Percentiles rank a stretch among this genome's conserved stretches.
Evolutionary conservation across 2,797 vertebrate species (phyloP).

Genomic region (Sebastes hubbsi): DNA sequence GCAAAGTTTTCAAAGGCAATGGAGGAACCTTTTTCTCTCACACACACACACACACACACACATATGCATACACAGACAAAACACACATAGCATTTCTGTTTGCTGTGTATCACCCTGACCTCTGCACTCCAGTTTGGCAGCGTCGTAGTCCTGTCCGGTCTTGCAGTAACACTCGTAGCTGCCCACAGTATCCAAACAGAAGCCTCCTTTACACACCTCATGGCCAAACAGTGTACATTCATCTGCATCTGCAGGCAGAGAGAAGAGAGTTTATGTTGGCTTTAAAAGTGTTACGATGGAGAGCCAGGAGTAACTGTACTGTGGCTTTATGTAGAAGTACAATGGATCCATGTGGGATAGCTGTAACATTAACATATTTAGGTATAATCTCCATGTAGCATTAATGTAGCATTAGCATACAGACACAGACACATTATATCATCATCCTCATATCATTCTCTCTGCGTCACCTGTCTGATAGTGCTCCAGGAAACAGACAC

Average conservation of each 20-base stretch:
- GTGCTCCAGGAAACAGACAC: not conserved
- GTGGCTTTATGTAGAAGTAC: not conserved
- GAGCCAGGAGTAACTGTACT: not conserved
- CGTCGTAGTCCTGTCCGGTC: slow-evolving; percentile 92
- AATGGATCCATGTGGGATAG: not conserved
- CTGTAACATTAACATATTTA: not conserved
- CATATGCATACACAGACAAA: not conserved
- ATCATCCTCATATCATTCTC: not conserved
- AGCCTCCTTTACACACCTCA: slow-evolving; percentile 97
- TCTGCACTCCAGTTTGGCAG: slow-evolving; percentile 90
- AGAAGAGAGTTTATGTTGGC: not conserved
- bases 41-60: not conserved
- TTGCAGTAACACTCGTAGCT: slow-evolving; percentile 97
- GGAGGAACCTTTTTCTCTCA: not conserved
- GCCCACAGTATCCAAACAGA: slow-evolving; percentile 89
- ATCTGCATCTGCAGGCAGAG: slow-evolving; percentile 87
- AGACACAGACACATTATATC: not conserved
- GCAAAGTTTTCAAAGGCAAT: no score
- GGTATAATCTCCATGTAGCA: not conserved
- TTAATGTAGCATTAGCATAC: not conserved
- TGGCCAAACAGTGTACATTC: slow-evolving; percentile 92
- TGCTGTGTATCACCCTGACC: slow-evolving; percentile 81
- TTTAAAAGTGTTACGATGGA: not conserved
- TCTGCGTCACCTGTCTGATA: not conserved
- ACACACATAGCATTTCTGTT: not conserved